Evolutionary conservation across 1,140 invertebrate genomes (phyloP).

Genomic region (Panagrolaimus sp.): DNA sequence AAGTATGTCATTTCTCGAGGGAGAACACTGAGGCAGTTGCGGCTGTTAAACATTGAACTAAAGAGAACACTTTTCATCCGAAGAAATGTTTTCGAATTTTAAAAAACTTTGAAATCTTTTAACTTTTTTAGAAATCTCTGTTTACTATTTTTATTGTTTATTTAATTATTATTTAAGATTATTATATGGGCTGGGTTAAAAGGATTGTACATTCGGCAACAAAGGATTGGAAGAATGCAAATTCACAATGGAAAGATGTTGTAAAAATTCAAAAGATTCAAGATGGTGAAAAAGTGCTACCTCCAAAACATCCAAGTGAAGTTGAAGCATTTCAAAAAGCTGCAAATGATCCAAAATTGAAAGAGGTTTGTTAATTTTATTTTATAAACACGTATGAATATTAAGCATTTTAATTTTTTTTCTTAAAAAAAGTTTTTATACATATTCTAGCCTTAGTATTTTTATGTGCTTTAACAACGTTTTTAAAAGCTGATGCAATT

Average conservation of each 20-base stretch:
- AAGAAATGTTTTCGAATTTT: no score
- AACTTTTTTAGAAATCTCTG: no score
- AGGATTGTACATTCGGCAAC: constrained; percentile 2
- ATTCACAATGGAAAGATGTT: constrained; percentile 19
- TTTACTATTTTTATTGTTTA: no score
- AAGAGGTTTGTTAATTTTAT: constrained; percentile 22
- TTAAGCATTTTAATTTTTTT: background rate
- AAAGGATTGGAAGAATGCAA: constrained; percentile 11
- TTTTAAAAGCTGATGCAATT: constrained; percentile 6
- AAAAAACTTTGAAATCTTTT: no score
- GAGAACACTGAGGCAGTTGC: no score
- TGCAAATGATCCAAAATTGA: constrained; percentile 11
- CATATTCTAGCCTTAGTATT: background rate
- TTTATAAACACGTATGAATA: background rate
- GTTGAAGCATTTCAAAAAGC: constrained; percentile 23
- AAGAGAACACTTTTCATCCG: no score
- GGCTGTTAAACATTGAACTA: no score
- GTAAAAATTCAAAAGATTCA: constrained; percentile 26
- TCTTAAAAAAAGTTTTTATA: background rate
- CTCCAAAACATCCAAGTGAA: constrained; percentile 28
- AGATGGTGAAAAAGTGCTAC: constrained; percentile 21
- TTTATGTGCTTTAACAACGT: background rate
- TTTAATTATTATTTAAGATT: no score
- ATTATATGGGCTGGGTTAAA: constrained; percentile 27
- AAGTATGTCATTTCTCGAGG: no score